Evolutionary conservation across 35 echinoderm and acorn worm species (phyloP), one percentile per base, ranked within the genome.

Genomic region (Chiridota heheva): DNA sequence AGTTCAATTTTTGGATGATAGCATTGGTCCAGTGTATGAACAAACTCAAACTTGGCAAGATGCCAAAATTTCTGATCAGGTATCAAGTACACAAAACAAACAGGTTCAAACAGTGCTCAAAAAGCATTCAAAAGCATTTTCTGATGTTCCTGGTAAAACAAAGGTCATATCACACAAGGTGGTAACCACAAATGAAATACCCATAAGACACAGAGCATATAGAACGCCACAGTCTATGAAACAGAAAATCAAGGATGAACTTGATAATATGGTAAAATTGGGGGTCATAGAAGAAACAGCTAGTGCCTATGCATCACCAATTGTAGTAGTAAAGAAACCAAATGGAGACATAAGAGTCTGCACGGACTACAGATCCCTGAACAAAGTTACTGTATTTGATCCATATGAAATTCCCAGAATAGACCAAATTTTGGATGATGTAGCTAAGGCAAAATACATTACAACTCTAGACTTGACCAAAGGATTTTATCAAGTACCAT

Each of bases 111-210:
- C 13, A 42, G 20, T 43, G 5, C 20, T 43, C 34, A 68, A 27
- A 44, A 45, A 20, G 6, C 60, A 38, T 17, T 33, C 30, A 8
- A 32, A 42, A 29, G 44, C 49, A 27, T 82, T 69, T 67, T 67
- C 79, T 7, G 79, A 82, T 82, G 79, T 82, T 3, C 79, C 79
- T n/a, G 79, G 79, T n/a, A 67, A 39, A 82, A 82, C 79, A 24
- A 35, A 58, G 40, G 4, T 42, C 5, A 43, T 30, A 2, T 2
- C 20, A 10, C 69, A 73, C 46, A 34, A 3, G 1, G 27, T 85
- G 17, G 44, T 44, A 2, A 63, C 58, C 44, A 42, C 56, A 20
- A 43, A 29, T 59, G 36, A 42, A 2, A 36, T 22, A 43, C 82
- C 82, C 1, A 63, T 75, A 4, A 13, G 69, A 31, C 55, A 60